Base-by-base conservation (phyloP, 2,888 invertebrate genomes). In the Bruchidius siliquastri region DNA sequence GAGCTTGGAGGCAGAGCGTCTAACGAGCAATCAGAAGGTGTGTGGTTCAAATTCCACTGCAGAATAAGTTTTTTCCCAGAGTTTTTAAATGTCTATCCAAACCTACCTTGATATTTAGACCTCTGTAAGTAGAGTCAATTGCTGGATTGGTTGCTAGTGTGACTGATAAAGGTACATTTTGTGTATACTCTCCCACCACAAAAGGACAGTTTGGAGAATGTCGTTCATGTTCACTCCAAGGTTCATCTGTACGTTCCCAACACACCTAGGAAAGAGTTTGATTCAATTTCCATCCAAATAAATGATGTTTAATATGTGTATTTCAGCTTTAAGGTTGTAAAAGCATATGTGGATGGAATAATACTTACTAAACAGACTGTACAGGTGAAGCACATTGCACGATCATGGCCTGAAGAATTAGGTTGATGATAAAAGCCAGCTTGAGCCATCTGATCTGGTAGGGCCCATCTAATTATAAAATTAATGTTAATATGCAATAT, bases 361-460 rank as follows among this genome's bases (percentile, higher is more conserved):
- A 21, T 68, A 68, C 68, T 21, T 20, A 71, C 71, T 21, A 98
- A 90, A 84, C 97, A 98, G 13, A 97, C 96, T 82, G 93, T 94
- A 86, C 98, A 98, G 0, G 96, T 96, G 87, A 98, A 98, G 85
- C 98, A 98, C 95, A 97, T 95, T 8, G 97, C 97, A 77, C 97
- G 90, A 87, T 98, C 98, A 84, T 97, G 96, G 2, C 96, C 96
- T 30, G 93, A 92, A 2, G 92, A 90, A 73, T 95, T 94, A 0
- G 97, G 97, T 85, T 97, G 96, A 87, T 97, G 96, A 88, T 96
- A 98, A 87, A 98, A 98, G 20, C 98, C 98, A 0, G 97, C 97
- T 85, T 97, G 96, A 4, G 97, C 97, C 97, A 98, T 97, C 84
- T 96, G 96, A 81, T 96, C 96, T 0, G 97, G 97, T 74, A 97